Evolutionary conservation across 2,888 invertebrate species (phyloP).

Genomic region (Coelopa pilipes): DNA sequence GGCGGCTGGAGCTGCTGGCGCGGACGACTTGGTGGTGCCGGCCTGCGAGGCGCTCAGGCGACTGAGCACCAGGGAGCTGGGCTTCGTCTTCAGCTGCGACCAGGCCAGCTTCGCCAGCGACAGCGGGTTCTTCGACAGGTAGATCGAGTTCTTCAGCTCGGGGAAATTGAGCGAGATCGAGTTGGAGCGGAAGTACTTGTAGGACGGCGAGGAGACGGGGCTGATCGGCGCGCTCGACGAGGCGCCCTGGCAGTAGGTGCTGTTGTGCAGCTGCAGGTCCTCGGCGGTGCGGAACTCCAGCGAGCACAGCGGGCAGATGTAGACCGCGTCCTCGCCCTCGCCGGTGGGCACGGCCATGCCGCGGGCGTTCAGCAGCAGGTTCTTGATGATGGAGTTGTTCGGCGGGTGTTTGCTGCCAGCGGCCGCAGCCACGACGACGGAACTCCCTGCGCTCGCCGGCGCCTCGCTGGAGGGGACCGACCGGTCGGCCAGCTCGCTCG

Average conservation of each 20-base stretch:
- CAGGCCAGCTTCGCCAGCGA: constrained; percentile 64
- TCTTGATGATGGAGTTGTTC: constrained; percentile 79
- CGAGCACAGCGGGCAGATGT: constrained; percentile 81
- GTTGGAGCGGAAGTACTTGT: constrained; percentile 71
- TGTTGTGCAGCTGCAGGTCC: constrained; percentile 82
- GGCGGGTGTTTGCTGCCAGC: constrained; percentile 64
- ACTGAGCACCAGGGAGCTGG: constrained; percentile 71
- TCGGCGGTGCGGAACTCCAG: constrained; percentile 83
- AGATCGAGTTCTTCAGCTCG: constrained; percentile 69
- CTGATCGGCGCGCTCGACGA: constrained; percentile 65
- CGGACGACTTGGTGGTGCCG: constrained; percentile 46
- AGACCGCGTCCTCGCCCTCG: constrained; percentile 73
- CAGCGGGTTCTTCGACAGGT: constrained; percentile 59
- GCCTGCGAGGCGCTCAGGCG: constrained; percentile 59
- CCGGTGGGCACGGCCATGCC: constrained; percentile 67
- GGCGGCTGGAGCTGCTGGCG: constrained; percentile 33
- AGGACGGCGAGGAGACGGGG: constrained; percentile 64
- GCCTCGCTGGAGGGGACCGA: constrained; percentile 45
- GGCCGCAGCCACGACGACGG: constrained; percentile 36
- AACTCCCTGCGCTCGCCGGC: constrained; percentile 17
- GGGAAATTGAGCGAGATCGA: constrained; percentile 71
- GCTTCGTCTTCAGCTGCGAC: constrained; percentile 68
- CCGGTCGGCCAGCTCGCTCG: constrained; percentile 46
- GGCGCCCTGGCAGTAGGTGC: constrained; percentile 82
- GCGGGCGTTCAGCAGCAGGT: constrained; percentile 79